Conservation (phyloP, 2,888 invertebrate species). For the Drosophila monieri region DNA sequence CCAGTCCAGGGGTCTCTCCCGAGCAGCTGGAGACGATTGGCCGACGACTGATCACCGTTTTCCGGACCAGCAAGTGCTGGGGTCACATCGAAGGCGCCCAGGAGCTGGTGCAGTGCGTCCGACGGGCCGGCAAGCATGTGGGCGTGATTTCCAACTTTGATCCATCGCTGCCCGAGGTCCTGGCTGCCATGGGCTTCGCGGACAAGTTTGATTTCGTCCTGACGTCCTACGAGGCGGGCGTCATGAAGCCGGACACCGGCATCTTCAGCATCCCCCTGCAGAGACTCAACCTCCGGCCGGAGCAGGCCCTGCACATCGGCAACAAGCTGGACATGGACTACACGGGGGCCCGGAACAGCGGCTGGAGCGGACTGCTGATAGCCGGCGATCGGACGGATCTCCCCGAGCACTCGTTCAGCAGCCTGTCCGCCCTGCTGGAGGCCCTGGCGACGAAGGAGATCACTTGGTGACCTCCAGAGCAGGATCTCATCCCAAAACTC, state of each 20-base stretch:
- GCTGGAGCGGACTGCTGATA: conserved; percentile 80
- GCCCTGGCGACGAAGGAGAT: conserved; percentile 70
- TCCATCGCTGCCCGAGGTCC: conserved; percentile 89
- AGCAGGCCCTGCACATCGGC: conserved; percentile 92
- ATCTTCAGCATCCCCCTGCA: conserved; percentile 85
- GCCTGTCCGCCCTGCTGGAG: conserved; percentile 63
- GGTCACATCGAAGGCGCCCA: conserved; percentile 86
- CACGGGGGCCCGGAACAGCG: conserved; percentile 88
- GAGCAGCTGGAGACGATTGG: conserved; percentile 84
- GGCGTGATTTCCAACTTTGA: conserved; percentile 97
- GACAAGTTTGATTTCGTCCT: conserved; percentile 90
- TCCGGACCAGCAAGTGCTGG: conserved; percentile 90
- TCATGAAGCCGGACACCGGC: conserved; percentile 78
- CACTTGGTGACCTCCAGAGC: conserved; percentile 62
- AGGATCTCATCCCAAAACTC: not conserved
- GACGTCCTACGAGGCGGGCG: conserved; percentile 90
- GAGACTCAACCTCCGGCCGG: conserved; percentile 84
- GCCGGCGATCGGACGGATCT: conserved; percentile 1
- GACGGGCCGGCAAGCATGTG: conserved; percentile 82
- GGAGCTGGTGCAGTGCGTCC: conserved; percentile 86
- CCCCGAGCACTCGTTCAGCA: conserved; percentile 66
- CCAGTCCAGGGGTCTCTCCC: conserved; percentile 58
- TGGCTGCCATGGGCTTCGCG: conserved; percentile 87
- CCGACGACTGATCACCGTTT: conserved; percentile 87
- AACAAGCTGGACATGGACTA: conserved; percentile 91